These are phyloP conservation scores for Chironex yamaguchii DNA, from an alignment of 30 jellyfish, hydroid and myxozoan species.

Conservation along the genomic window DNA sequence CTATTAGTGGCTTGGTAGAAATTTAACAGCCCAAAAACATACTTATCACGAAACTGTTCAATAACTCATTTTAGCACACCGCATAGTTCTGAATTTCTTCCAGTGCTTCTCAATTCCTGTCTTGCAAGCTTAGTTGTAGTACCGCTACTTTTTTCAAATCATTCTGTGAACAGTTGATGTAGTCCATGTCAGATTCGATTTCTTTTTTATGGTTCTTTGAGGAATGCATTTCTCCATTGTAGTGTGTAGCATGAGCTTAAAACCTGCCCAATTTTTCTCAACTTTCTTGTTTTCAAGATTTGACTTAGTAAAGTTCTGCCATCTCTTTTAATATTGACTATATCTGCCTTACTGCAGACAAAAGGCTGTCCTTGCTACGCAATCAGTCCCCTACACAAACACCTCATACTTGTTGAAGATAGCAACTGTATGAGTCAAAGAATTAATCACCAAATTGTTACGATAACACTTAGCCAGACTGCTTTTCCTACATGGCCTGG, in stretches of 20 bases:
- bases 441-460: too few species aligned
- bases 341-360: conserved; percentile 35
- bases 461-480: too few species aligned
- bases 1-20: conserved; percentile 35
- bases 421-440: too few species aligned
- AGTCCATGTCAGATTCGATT: conserved; percentile 54
- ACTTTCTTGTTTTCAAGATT: conserved; percentile 44
- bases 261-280: conserved; percentile 37
- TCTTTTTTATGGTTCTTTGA: conserved; percentile 44
- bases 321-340: conserved; percentile 36
- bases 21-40: conserved; percentile 40
- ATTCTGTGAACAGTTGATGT: conserved; percentile 14
- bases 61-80: conserved; percentile 31
- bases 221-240: conserved; percentile 49
- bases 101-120: conserved; percentile 12
- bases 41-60: conserved; percentile 48
- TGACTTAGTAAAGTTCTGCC: conserved; percentile 50
- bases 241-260: conserved; percentile 29
- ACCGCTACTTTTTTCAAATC: conserved; percentile 22
- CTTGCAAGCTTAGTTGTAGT: conserved; percentile 39
- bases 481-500: too few species aligned
- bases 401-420: too few species aligned
- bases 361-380: not conserved
- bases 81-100: conserved; percentile 28
- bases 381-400: too few species aligned